phyloP scores from a whole-genome alignment of 2,888 invertebrate species.

The Coecobrya sp. region DNA sequence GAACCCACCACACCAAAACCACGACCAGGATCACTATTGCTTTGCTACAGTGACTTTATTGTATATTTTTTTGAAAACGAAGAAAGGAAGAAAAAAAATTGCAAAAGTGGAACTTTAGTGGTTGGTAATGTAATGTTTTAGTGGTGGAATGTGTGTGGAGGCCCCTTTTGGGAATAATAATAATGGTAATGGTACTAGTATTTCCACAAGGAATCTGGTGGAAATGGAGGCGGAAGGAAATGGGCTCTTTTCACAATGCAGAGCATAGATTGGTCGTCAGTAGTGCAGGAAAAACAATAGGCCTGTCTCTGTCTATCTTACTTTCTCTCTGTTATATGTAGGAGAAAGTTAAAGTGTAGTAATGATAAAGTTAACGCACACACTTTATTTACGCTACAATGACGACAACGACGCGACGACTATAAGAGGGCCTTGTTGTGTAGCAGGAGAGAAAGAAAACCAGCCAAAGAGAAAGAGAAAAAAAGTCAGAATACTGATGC shows the following conservation, averaged over 20 bases:
- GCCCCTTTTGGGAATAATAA: slow-evolving; percentile 38
- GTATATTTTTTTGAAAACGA: not conserved
- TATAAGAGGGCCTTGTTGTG: not conserved
- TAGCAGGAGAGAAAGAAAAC: too few species aligned
- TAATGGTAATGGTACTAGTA: not conserved
- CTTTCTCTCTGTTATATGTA: not conserved
- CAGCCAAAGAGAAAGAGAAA: not conserved
- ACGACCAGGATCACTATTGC: not conserved
- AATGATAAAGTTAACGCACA: slow-evolving; percentile 6
- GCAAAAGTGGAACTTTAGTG: slow-evolving; percentile 52
- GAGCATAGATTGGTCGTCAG: not conserved
- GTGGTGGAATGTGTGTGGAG: slow-evolving; percentile 11
- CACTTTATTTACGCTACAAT: slow-evolving; percentile 39
- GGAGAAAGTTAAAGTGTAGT: not conserved
- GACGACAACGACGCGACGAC: not conserved
- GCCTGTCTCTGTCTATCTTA: not conserved
- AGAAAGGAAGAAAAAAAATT: not conserved
- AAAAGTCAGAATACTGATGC: not conserved
- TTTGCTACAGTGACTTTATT: not conserved
- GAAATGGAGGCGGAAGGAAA: slow-evolving; percentile 13
- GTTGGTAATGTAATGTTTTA: slow-evolving; percentile 50
- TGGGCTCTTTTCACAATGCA: slow-evolving; percentile 37
- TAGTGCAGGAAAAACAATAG: not conserved
- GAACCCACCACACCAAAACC: not conserved
- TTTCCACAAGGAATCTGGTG: not conserved